Evolutionary conservation across 2,113 vertebrate genomes (phyloP), one percentile per base, ranked within the genome.

Genomic region (Paedocypris sp.): DNA sequence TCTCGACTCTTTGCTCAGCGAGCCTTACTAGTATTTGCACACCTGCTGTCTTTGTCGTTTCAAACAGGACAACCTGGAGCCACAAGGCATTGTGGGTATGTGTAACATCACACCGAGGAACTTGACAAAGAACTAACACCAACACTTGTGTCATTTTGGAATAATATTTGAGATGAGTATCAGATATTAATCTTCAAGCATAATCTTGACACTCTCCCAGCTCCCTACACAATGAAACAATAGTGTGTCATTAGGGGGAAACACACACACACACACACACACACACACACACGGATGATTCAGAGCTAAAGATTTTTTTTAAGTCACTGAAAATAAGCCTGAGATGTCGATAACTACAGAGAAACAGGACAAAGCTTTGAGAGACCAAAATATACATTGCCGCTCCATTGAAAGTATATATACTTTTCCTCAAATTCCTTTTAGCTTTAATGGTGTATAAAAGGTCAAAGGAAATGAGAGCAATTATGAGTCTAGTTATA

Each of bases 1-100:
- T 82, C 80, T 76, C 72, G 72, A 70, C 70, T 76, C 74, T 79
- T 80, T 78, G 77, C 75, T 70, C 72, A 71, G 31, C 39, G 33
- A 67, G 73, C 72, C 68, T 58, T 65, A 76, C 70, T 75, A 56
- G 74, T 85, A 83, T 86, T 84, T 86, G 80, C 80, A 85, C 82
- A 84, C 83, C 84, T 85, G 83, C 84, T 83, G 59, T 79, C 75
- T 79, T 83, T 82, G 83, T 80, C 76, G 65, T 72, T 67, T 64
- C 68, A 67, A 73, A 75, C 72, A 79, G 73, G 61, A 70, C 71
- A 75, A 78, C 77, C 73, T 77, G 71, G 77, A 77, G 77, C 79
- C 73, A 75, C 53, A 43, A 32, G 75, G 82, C 74, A 84, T 83
- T 79, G 64, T 81, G 78, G 80, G 80, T 77, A 72, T 73, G 66